These are phyloP conservation scores for Pseudonaja textilis DNA, from an alignment of 2,113 vertebrate species.

Conservation along the genomic window DNA sequence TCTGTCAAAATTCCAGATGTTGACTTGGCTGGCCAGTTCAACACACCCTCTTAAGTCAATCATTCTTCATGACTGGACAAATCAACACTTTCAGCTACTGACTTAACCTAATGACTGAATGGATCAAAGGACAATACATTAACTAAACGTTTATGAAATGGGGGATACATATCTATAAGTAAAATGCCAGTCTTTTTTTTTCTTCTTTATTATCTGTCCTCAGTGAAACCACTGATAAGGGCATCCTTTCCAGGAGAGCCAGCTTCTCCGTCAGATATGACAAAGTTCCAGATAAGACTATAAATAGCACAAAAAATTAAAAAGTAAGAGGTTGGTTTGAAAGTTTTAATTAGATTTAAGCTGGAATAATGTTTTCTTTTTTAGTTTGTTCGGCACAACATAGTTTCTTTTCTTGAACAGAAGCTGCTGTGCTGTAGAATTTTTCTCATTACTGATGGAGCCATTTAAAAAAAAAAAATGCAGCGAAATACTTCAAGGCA, in stretches of 20 bases:
- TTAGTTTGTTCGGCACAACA: not conserved
- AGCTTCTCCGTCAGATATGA: not conserved
- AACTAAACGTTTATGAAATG: not conserved
- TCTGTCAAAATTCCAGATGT: not conserved
- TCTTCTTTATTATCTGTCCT: not conserved
- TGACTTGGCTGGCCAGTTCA: not conserved
- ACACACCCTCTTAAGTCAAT: not conserved
- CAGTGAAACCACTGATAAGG: not conserved
- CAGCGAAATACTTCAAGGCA: not conserved
- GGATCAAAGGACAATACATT: not conserved
- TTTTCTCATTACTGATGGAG: not conserved
- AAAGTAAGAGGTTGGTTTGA: not conserved
- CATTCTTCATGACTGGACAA: not conserved
- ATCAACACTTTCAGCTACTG: not conserved
- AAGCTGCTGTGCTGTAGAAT: not conserved
- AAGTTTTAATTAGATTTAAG: not conserved
- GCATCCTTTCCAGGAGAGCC: not conserved
- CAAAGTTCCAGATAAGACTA: not conserved
- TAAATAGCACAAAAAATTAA: not conserved
- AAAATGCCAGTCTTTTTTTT: not conserved
- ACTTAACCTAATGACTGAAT: not conserved
- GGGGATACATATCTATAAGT: not conserved
- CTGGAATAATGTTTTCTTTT: not conserved
- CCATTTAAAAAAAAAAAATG: not conserved
- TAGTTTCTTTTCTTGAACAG: not conserved